Evolutionary conservation across 37 sponge, comb jelly and placozoan species (phyloP).

Genomic region (Haliclona indistincta): DNA sequence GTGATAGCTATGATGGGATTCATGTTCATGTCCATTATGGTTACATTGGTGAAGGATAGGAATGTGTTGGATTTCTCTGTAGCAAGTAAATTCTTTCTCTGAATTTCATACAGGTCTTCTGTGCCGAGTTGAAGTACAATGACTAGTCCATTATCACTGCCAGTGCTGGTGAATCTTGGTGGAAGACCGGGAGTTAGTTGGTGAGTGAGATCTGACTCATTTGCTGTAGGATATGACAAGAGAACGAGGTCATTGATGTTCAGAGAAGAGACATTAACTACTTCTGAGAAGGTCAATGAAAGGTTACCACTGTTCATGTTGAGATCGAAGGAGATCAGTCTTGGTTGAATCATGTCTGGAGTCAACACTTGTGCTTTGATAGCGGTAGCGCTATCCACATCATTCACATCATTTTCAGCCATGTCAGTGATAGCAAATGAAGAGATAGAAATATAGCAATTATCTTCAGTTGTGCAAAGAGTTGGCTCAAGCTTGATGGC

Average conservation of each 20-base stretch:
- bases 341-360: slow-evolving; percentile 58
- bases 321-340: slow-evolving; percentile 41
- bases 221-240: slow-evolving; percentile 40
- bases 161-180: slow-evolving; percentile 52
- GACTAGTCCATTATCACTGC: slow-evolving; percentile 50
- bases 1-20: slow-evolving; percentile 27
- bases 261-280: slow-evolving; percentile 57
- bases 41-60: slow-evolving; percentile 23
- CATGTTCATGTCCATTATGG: slow-evolving; percentile 74
- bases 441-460: slow-evolving; percentile 65
- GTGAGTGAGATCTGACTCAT: slow-evolving; percentile 30
- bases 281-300: slow-evolving; percentile 69
- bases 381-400: slow-evolving; percentile 8
- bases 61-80: slow-evolving; percentile 33
- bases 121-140: slow-evolving; percentile 46
- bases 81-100: slow-evolving; percentile 50
- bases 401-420: slow-evolving; percentile 62
- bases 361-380: slow-evolving; percentile 46
- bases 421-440: slow-evolving; percentile 65
- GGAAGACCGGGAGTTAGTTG: slow-evolving; percentile 47
- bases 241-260: slow-evolving; percentile 43
- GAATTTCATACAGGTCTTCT: slow-evolving; percentile 62
- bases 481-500: slow-evolving; percentile 62
- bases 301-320: slow-evolving; percentile 72
- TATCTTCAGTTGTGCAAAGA: slow-evolving; percentile 47